Evolutionary conservation across 2,888 invertebrate genomes (phyloP), one percentile per base, ranked within the genome.

Genomic region (Drosophila siamana): DNA sequence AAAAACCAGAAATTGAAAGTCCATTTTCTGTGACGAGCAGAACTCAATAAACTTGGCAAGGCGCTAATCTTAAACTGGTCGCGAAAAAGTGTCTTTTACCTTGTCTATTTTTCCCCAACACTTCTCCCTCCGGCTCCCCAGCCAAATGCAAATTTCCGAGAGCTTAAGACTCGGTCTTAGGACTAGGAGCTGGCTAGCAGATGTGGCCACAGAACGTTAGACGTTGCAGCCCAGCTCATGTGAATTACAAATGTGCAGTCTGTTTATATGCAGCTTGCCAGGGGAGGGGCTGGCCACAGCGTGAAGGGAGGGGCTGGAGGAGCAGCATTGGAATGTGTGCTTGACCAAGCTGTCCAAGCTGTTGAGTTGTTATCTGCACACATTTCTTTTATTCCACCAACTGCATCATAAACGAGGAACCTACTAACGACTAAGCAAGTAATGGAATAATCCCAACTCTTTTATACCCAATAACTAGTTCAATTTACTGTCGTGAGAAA

Each of bases 401-500:
- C 73, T 77, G 81, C 78, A 81, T 83, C 80, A 78, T 81, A 84
- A 86, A 86, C 76, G 73, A 76, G 69, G 61, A 67, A 71, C 52
- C 38, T 24, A n/a, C 50, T 41, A 15, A 36, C 63, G 44, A 11
- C 30, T 11, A 1, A 30, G 30, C 24, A 0, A 24, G 3, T 24
- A 5, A 24, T 2, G 24, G 30, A 3, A 11, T 30, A 11, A 2
- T 3, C 4, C 30, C 11, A 4, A 30, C 30, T 30, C 11, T 9
- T 4, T 1, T 3, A 11, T 9, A 30, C 11, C 30, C 9, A 9
- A 9, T 30, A 30, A 11, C 3, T 30, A 0, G 0, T 2, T 24
- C 4, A 24, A 24, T n/a, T n/a, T n/a, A n/a, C n/a, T n/a, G n/a
- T n/a, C n/a, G n/a, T n/a, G n/a, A n/a, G n/a, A n/a, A n/a, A n/a